Base-by-base conservation (phyloP, 2,797 vertebrate genomes). In the Phataginus tricuspis region DNA sequence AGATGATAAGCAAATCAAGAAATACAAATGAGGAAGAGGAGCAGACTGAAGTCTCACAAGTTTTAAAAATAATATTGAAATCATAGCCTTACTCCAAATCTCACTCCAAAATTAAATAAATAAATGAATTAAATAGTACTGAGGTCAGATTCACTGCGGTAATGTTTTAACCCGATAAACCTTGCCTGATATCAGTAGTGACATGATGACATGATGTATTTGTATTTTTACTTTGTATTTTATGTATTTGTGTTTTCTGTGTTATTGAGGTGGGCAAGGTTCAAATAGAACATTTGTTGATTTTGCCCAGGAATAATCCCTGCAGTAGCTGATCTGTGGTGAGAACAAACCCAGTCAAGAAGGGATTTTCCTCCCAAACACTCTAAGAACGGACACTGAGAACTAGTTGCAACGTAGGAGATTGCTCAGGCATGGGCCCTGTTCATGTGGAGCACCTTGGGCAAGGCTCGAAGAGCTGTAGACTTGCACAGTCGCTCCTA, bases 371-470 rank as follows among this genome's bases (percentile, higher is more conserved):
- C 34, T 71, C 61, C 25, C 7, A 71, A 84, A 75, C 2, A 53
- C 23, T 69, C 94, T 61, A 77, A 59, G 77, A 53, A 11, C 25
- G 82, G 74, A 51, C 39, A 37, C 51, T 53, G 55, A 66, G 77
- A 55, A 68, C n/a, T 64, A 66, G 66, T n/a, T 37, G 11, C 0
- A 0, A 5, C 23, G n/a, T 12, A 68, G 4, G 51, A 91, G 51
- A 86, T 37, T n/a, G 39, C 31, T 34, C 16, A 39, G 1, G 23
- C 7, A 1, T 19, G 75, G n/a, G 69, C 13, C 25, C 31, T 14
- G 13, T 31, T 12, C 37, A 31, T 0, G 0, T 19, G 5, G 6
- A 63, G 7, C 19, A 11, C 2, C 27, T 51, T 1, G 4, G 15
- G 23, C 64, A 86, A 64, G 39, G 12, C 34, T 86, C 13, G 29